phyloP scores from a whole-genome alignment of 2,113 vertebrate genomes.

The Cyphomyrus plagiostoma region DNA sequence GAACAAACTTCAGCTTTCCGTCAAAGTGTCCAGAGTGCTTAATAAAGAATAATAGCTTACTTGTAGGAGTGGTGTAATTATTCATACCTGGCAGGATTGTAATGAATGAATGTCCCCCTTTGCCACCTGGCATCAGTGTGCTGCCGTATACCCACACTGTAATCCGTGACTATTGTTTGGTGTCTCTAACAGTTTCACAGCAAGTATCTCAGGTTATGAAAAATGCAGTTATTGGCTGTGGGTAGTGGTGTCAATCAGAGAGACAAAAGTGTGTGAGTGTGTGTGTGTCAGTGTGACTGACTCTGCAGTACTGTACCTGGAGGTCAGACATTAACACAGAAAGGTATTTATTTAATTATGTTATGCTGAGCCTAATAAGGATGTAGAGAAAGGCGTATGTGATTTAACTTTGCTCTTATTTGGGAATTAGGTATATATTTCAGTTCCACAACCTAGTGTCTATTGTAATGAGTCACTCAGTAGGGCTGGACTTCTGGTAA shows the following conservation, averaged over 20 bases:
- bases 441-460: background rate
- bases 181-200: background rate
- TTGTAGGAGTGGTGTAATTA: background rate
- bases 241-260: background rate
- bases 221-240: background rate
- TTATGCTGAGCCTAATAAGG: background rate
- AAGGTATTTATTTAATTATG: background rate
- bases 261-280: background rate
- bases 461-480: background rate
- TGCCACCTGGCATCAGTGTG: background rate
- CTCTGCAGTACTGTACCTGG: background rate
- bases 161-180: background rate
- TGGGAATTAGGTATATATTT: background rate
- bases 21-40: background rate
- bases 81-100: background rate
- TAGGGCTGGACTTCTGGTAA: background rate
- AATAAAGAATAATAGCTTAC: background rate
- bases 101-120: background rate
- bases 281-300: background rate
- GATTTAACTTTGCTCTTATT: background rate
- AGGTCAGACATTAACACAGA: background rate
- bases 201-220: background rate
- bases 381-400: background rate
- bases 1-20: background rate
- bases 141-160: background rate